Evolutionary conservation across 2,888 invertebrate genomes (phyloP), one percentile per base, ranked within the genome.

Genomic region (Cyclophora albipunctata): DNA sequence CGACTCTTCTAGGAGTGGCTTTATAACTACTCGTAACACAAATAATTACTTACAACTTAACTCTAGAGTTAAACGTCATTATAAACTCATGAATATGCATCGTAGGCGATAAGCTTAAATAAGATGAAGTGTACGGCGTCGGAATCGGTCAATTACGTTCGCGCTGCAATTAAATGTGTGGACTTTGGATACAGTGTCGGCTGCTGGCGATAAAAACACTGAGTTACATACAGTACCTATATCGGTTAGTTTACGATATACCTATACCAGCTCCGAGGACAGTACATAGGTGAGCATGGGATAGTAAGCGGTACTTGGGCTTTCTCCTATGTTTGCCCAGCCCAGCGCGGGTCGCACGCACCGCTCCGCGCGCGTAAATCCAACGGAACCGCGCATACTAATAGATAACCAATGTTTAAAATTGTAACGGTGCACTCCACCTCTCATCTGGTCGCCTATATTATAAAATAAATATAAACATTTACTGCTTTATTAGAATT

Each of bases 361-460:
- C 20, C 20, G 20, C 20, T 20, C 20, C 20, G 20, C 20, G 20
- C 20, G 20, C 73, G 73, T 73, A 69, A 73, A 78, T 70, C 71
- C 73, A 79, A 78, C 80, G 76, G 80, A 81, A 78, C 73, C 63
- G 67, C 71, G 81, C 80, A 83, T 83, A 81, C 76, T 84, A 84
- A 82, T 83, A 75, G 72, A 78, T 75, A 74, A 71, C 71, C 71
- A 67, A 76, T 69, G 76, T 78, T 81, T 84, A 78, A 81, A 78
- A 81, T 80, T 73, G 79, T 85, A 86, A 86, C 86, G 85, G 86
- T 85, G 73, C 74, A 73, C 67, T 64, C 76, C 70, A 70, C 77
- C 75, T 75, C 73, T 71, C 62, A 64, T 72, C 71, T 66, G 68
- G 69, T 73, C 69, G 67, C 65, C 72, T 75, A 63, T 61, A 59